Evolutionary conservation across 1,140 invertebrate genomes (phyloP).

Genomic region (Ridgeia piscesae): DNA sequence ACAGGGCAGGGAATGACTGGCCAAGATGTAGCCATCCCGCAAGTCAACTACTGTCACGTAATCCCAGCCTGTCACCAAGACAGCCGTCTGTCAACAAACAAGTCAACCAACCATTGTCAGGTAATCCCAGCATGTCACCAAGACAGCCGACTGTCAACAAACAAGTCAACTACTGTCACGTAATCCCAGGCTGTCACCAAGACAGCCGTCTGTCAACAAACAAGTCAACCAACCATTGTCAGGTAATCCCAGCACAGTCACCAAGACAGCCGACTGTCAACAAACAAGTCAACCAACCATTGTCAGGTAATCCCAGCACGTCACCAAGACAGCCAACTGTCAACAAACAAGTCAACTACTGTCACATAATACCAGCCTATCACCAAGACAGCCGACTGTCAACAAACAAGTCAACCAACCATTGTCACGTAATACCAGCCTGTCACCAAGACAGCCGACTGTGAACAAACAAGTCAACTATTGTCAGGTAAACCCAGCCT

Average conservation of each 20-base stretch:
- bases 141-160: constrained; percentile 1
- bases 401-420: no score
- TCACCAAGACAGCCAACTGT: not conserved
- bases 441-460: no score
- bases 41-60: constrained; percentile 16
- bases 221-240: not conserved
- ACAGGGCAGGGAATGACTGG: constrained; percentile 19
- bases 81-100: not conserved
- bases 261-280: no score
- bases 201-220: not conserved
- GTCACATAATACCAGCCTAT: no score
- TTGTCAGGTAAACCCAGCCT: no score
- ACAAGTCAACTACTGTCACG: constrained; percentile 15
- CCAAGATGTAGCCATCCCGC: constrained; percentile 21
- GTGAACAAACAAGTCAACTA: no score
- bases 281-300: not conserved
- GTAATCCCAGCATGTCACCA: constrained; percentile 18
- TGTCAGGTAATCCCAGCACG: constrained; percentile 17
- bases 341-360: not conserved
- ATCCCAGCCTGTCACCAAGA: constrained; percentile 20
- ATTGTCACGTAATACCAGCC: no score
- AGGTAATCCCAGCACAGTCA: no score
- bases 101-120: constrained; percentile 20
- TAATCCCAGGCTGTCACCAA: constrained; percentile 19
- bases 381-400: no score